These are phyloP conservation scores for Numenius phaeopus DNA, from an alignment of 2,797 vertebrate species.

Conservation along the genomic window DNA sequence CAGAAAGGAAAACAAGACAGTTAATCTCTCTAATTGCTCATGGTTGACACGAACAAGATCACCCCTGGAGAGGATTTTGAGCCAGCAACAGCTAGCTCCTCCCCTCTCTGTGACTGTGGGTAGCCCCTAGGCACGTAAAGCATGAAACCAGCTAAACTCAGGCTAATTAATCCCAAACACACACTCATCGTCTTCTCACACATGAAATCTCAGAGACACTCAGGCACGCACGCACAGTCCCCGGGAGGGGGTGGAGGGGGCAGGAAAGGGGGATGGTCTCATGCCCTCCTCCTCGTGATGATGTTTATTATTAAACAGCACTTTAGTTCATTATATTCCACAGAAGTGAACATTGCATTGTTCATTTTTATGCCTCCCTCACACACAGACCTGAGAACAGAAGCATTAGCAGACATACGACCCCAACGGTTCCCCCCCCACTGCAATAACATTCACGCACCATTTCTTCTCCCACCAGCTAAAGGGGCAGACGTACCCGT, in stretches of 20 bases:
- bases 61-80: conserved; percentile 63
- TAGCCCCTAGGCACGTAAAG: conserved; percentile 67
- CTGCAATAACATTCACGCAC: neutral
- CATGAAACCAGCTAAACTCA: conserved; percentile 47
- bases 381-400: neutral
- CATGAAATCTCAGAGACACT: conserved; percentile 7
- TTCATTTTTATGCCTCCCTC: neutral
- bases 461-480: neutral
- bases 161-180: conserved; percentile 70
- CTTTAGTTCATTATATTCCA: neutral
- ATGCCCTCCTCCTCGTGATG: neutral
- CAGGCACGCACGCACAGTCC: conserved; percentile 38
- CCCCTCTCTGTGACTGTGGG: conserved; percentile 53
- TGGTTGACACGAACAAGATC: conserved; percentile 57
- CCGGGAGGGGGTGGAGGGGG: neutral
- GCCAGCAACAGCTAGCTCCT: conserved; percentile 64
- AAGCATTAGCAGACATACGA: neutral
- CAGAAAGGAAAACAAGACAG: conserved; percentile 47
- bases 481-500: neutral
- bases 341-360: accelerated
- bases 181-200: conserved; percentile 6
- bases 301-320: neutral
- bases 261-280: neutral
- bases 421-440: neutral
- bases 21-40: conserved; percentile 69